Evolutionary conservation across 2,797 vertebrate species (phyloP), one percentile per base, ranked within the genome.

Genomic region (Orientallactaga sibirica): DNA sequence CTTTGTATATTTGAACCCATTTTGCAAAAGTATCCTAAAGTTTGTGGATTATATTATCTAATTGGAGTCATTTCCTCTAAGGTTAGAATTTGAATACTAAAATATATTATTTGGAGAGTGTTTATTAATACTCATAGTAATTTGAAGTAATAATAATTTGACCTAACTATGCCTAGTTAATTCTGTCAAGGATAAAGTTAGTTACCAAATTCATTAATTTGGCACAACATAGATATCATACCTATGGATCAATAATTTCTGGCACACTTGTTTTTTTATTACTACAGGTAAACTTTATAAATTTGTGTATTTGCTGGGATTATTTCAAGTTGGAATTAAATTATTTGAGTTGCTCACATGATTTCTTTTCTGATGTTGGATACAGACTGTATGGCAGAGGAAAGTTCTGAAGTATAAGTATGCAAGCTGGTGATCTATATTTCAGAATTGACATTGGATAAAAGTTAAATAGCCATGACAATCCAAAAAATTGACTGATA

Each of bases 401-500:
- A 64, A 14, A 15, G 7, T 41, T 79, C 20, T 43, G 81, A 77
- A 88, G 73, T 86, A 61, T 29, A 79, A 74, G 80, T 75, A 75
- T 64, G 7, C 0, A 83, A 90, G 8, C 14, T 86, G 12, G 19
- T 29, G 86, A 75, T 48, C 24, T 29, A 27, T 41, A 79, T 90
- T 93, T 89, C 22, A 71, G 90, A 89, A 66, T 68, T 11, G 19
- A 4, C 7, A 76, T 90, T 93, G 92, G 66, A 86, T 83, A 4
- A 83, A 79, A 71, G 25, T 33, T 80, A 83, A 92, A 29, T 16
- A 88, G 5, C 20, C 27, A 27, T 58, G 1, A 74, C 48, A 18
- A 86, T 41, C 2, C 58, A 92, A 16, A 68, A 18, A 81, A 73
- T 14, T 22, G 8, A 80, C 43, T 73, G 27, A 16, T 67, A 74